Percentiles rank a stretch among this genome's conserved stretches.
Evolutionary conservation across 1,140 invertebrate species (phyloP).

Genomic region (Drosophila bocqueti): DNA sequence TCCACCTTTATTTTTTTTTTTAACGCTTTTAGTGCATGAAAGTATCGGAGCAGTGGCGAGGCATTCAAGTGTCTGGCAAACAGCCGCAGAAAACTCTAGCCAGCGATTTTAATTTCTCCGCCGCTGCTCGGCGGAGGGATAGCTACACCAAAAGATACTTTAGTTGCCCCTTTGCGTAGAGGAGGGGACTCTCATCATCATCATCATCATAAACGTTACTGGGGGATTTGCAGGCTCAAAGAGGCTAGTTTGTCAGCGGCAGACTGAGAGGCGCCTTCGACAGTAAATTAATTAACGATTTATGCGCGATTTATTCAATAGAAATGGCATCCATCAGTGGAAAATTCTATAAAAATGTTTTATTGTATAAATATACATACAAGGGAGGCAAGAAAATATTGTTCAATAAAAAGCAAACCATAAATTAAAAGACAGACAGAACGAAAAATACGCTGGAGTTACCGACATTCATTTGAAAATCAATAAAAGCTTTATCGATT

Average conservation of each 20-base stretch:
- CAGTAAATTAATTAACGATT: slow-evolving; percentile 20
- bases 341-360: slow-evolving; percentile 8
- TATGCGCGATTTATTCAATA: neutral
- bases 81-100: slow-evolving; percentile 48
- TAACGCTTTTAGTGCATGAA: slow-evolving; percentile 70
- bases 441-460: neutral
- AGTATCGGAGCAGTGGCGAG: slow-evolving; percentile 39
- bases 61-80: slow-evolving; percentile 72
- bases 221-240: neutral
- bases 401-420: slow-evolving; percentile 21
- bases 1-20: slow-evolving; percentile 42
- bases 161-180: slow-evolving; percentile 25
- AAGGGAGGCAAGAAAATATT: slow-evolving; percentile 2
- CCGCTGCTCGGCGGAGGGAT: neutral
- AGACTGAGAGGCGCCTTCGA: neutral
- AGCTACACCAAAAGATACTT: slow-evolving; percentile 47
- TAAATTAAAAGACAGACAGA: slow-evolving; percentile 6
- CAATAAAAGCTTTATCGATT: slow-evolving; percentile 35
- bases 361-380: slow-evolving; percentile 2
- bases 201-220: slow-evolving; percentile 25
- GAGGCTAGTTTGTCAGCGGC: slow-evolving; percentile 1
- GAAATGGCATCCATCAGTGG: neutral
- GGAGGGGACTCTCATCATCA: neutral
- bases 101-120: slow-evolving; percentile 61
- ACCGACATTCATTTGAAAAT: slow-evolving; percentile 31